A percentile compares a stretch with the other conserved stretches of the same genome.
Evolutionary conservation across 2,888 invertebrate genomes (phyloP).

Genomic region (Polyploca ridens): DNA sequence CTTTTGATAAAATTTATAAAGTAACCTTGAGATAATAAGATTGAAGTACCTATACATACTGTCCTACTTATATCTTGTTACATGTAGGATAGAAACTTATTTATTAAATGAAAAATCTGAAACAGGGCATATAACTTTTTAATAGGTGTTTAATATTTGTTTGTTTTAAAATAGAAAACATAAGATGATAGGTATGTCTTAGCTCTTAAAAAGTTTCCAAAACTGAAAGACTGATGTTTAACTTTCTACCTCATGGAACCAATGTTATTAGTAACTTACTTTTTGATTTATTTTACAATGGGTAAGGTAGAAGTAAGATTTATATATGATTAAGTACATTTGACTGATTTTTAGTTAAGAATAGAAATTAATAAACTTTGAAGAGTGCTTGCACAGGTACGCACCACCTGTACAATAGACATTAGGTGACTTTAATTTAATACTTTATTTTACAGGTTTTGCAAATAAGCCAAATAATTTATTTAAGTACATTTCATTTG

Average conservation of each 20-base stretch:
- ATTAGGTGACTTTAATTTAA: no score
- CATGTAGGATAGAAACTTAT: no score
- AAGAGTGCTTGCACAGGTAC: neutral
- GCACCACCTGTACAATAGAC: neutral
- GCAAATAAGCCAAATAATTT: neutral
- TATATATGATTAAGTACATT: neutral
- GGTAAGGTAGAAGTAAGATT: neutral
- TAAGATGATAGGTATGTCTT: neutral
- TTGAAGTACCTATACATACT: no score
- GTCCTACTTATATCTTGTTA: neutral
- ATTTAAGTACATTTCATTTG: neutral
- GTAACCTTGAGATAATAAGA: no score
- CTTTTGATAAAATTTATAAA: neutral
- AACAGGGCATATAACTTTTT: neutral
- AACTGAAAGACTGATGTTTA: constrained; percentile 23
- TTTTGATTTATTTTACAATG: neutral
- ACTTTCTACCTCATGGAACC: constrained; percentile 27
- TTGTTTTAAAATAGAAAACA: neutral
- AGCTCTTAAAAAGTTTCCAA: neutral
- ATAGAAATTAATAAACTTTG: neutral
- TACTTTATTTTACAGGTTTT: no score
- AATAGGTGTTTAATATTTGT: neutral
- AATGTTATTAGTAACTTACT: neutral
- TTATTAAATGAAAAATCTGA: neutral
- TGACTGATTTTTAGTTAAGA: constrained; percentile 1